Percentiles rank a stretch among this genome's conserved stretches.
These are phyloP conservation scores for Gordius sp. DNA, from an alignment of 2,888 invertebrate species.

Conservation along the genomic window DNA sequence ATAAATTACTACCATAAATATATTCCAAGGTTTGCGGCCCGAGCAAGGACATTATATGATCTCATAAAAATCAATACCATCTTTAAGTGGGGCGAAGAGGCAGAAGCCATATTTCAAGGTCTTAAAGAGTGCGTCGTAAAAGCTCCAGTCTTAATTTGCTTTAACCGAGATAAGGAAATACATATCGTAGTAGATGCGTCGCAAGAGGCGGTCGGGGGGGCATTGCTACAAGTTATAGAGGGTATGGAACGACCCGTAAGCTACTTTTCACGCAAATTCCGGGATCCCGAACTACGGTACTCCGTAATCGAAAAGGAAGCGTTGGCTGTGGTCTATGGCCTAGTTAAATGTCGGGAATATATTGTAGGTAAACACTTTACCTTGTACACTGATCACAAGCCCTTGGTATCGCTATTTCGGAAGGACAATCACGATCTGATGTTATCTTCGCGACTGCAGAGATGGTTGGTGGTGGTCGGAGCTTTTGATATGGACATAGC, in stretches of 20 bases:
- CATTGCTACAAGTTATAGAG: too few species aligned
- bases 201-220: too few species aligned
- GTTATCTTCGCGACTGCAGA: too few species aligned
- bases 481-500: too few species aligned
- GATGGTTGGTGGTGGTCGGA: too few species aligned
- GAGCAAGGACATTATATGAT: slow-evolving; percentile 20
- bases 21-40: slow-evolving; percentile 20
- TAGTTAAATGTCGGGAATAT: slow-evolving; percentile 27
- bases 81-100: slow-evolving; percentile 18
- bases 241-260: too few species aligned
- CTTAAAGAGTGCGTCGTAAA: slow-evolving; percentile 21
- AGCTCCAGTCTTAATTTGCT: slow-evolving; percentile 20
- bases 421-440: too few species aligned
- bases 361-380: too few species aligned
- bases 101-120: slow-evolving; percentile 18
- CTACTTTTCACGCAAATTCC: too few species aligned
- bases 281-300: slow-evolving; percentile 10
- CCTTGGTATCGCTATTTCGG: slow-evolving; percentile 22
- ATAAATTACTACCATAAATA: slow-evolving; percentile 22
- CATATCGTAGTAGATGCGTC: too few species aligned
- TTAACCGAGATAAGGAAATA: too few species aligned
- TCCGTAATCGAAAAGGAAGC: slow-evolving; percentile 22
- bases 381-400: too few species aligned
- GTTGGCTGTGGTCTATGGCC: slow-evolving; percentile 26
- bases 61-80: slow-evolving; percentile 19